phyloP scores from a whole-genome alignment of 2,797 vertebrate species.

The Thamnophis elegans region DNA sequence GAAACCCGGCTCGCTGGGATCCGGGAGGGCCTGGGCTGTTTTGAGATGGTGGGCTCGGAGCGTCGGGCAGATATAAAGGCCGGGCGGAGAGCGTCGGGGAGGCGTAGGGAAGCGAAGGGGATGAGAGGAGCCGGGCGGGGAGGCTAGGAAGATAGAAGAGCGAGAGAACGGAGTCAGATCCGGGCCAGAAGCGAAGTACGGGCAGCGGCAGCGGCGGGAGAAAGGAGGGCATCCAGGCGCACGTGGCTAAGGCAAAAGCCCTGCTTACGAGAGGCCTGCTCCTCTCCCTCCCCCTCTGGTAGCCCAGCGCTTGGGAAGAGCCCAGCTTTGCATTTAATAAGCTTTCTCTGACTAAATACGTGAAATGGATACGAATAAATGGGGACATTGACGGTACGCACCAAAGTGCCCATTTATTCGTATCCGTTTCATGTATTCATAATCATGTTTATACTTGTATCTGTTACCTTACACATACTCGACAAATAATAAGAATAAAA shows the following conservation, averaged over 20 bases:
- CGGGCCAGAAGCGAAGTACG: neutral
- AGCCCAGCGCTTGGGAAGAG: neutral
- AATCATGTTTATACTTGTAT: no score
- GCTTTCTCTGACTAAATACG: no score
- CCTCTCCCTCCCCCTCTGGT: neutral
- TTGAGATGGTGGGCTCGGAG: constrained; percentile 3
- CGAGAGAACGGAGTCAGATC: neutral
- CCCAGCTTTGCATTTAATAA: no score
- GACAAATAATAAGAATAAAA: no score
- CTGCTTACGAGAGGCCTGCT: neutral
- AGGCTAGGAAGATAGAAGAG: neutral
- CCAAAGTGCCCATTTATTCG: no score
- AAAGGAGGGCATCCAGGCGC: neutral
- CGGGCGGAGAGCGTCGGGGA: neutral
- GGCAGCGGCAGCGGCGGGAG: neutral
- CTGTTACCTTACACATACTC: no score
- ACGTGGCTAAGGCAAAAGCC: neutral
- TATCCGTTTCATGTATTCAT: no score
- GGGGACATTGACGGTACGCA: no score
- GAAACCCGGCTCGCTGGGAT: constrained; percentile 25
- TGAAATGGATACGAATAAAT: no score
- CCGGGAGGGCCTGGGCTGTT: constrained; percentile 37
- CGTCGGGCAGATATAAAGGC: neutral
- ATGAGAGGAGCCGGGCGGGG: neutral
- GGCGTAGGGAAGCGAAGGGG: neutral